Evolutionary conservation across 1,140 invertebrate species (phyloP).

Genomic region (Lethrus apterus): DNA sequence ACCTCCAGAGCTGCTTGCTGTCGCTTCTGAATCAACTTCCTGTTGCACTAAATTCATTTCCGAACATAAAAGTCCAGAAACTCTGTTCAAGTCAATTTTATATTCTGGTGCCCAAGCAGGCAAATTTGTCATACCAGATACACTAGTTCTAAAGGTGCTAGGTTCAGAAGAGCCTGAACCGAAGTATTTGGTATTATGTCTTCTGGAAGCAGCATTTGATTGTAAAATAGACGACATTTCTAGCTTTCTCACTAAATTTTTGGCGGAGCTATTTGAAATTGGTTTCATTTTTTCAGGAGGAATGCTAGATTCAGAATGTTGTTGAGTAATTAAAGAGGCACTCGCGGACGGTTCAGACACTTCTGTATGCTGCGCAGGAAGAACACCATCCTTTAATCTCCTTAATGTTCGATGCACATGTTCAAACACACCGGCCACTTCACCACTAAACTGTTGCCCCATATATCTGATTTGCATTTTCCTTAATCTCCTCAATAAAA

Average conservation of each 20-base stretch:
- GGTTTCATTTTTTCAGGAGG: slow-evolving; percentile 33
- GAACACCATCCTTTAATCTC: slow-evolving; percentile 27
- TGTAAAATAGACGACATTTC: slow-evolving; percentile 41
- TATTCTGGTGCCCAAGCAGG: slow-evolving; percentile 44
- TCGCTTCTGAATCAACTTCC: slow-evolving; percentile 84
- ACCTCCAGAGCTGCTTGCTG: slow-evolving; percentile 85
- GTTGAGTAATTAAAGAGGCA: slow-evolving; percentile 2
- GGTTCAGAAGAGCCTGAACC: slow-evolving; percentile 52
- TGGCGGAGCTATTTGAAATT: slow-evolving; percentile 47
- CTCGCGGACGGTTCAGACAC: slow-evolving; percentile 15
- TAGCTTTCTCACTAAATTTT: slow-evolving; percentile 48
- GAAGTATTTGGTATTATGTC: slow-evolving; percentile 48
- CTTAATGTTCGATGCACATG: slow-evolving; percentile 52
- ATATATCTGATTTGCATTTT: slow-evolving; percentile 67
- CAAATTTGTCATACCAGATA: slow-evolving; percentile 43
- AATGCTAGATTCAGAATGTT: background rate
- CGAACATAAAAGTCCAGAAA: slow-evolving; percentile 59
- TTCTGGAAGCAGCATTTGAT: slow-evolving; percentile 31
- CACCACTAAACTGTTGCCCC: slow-evolving; percentile 66
- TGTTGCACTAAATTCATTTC: slow-evolving; percentile 64
- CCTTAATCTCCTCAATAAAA: slow-evolving; percentile 61
- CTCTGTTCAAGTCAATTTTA: slow-evolving; percentile 52
- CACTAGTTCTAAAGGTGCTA: slow-evolving; percentile 37
- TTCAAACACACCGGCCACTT: slow-evolving; percentile 65
- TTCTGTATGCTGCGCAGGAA: slow-evolving; percentile 6